Percentiles rank a stretch among this genome's conserved stretches.
These are phyloP conservation scores for Mermis nigrescens DNA, from an alignment of 2,888 invertebrate species.

Conservation along the genomic window DNA sequence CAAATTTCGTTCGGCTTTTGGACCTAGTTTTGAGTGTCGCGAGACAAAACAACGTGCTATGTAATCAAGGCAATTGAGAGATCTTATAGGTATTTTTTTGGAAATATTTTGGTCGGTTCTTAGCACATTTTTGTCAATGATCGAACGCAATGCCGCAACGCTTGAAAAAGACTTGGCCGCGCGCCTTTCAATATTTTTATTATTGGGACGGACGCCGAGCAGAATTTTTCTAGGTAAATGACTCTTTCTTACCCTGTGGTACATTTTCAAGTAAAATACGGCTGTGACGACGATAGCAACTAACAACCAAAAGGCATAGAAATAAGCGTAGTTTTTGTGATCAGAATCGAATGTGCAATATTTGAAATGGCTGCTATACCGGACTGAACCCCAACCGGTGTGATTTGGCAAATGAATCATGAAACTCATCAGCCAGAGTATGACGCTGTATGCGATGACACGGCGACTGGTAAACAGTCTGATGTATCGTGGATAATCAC, in stretches of 20 bases:
- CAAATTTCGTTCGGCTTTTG: no score
- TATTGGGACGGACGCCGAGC: neutral
- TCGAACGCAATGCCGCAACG: no score
- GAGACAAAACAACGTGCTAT: no score
- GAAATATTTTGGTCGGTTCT: no score
- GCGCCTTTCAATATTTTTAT: neutral
- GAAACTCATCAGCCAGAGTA: neutral
- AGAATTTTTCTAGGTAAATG: neutral
- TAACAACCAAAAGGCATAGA: neutral
- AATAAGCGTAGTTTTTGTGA: neutral
- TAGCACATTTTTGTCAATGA: no score
- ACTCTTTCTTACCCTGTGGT: neutral
- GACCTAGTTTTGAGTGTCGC: no score
- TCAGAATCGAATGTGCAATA: constrained; percentile 6
- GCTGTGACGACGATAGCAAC: neutral
- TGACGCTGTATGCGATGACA: neutral
- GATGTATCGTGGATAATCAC: neutral
- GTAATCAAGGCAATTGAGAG: no score
- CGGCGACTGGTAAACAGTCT: neutral
- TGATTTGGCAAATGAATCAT: constrained; percentile 5
- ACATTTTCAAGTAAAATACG: constrained; percentile 1
- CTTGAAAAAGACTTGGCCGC: no score
- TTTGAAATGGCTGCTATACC: neutral
- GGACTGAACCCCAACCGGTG: neutral
- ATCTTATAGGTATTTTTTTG: no score